Evolutionary conservation across 2,113 vertebrate genomes (phyloP), one percentile per base, ranked within the genome.

Genomic region (Laticauda laticaudata): DNA sequence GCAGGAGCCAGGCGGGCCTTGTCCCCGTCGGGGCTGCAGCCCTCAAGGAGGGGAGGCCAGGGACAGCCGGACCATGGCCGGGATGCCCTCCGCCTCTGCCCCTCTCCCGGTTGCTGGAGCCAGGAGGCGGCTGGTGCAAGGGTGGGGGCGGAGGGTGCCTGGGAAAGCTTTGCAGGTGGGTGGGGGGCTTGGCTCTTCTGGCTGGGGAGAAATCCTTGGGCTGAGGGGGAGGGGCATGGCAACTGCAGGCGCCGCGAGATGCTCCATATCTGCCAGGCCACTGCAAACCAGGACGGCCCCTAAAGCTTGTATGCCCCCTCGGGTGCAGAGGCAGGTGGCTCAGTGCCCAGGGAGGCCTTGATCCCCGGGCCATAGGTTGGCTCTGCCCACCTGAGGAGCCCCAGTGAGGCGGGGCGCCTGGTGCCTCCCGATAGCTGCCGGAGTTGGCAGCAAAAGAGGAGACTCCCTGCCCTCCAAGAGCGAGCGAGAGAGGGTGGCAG

Each of bases 241-340:
- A 14, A n/a, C 64, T 15, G 64, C n/a, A 15, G 64, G 4, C 1
- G 2, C 64, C 29, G 1, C 61, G 29, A 1, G 14, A 2, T 15
- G 12, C 12, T 18, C 64, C 4, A 1, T 0, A 11, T 14, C 61
- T 64, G 26, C 26, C 26, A 12, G 1, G 4, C 61, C 15, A 12
- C 61, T 14, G 64, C 29, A 12, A 14, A n/a, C n/a, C 64, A 15
- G 64, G 12, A 34, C 1, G 2, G 29, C 29, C 29, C 24, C 29
- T 15, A 2, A 14, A 69, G 61, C 29, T 15, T 0, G 0, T 14
- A 14, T 3, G 29, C 29, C 29, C 26, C 11, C 26, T 0, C 1
- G 1, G 29, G 61, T n/a, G 57, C 57, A 24, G 55, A 61, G 8
- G 57, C 23, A 24, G 57, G 21, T 6, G 23, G 2, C 21, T 57